Percentiles rank a stretch among this genome's conserved stretches.
These are phyloP conservation scores for Boulengeromyrus knoepffleri DNA, from an alignment of 2,113 vertebrate species.

Conservation along the genomic window DNA sequence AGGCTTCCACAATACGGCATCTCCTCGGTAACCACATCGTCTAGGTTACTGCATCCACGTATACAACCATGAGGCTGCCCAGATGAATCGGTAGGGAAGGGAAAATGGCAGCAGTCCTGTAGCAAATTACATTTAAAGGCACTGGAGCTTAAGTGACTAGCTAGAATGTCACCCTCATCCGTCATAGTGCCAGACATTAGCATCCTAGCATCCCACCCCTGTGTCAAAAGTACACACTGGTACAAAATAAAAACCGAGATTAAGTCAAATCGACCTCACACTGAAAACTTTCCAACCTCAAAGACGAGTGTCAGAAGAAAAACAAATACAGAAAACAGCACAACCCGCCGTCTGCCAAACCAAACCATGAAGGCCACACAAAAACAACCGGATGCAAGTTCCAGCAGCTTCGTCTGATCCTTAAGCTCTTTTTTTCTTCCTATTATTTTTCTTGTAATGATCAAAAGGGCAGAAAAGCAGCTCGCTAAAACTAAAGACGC, in stretches of 20 bases:
- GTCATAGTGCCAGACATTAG: neutral
- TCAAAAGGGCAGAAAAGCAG: neutral
- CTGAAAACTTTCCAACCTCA: neutral
- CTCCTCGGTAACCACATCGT: neutral
- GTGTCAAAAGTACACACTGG: neutral
- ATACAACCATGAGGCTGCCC: neutral
- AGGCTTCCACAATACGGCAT: neutral
- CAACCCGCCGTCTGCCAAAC: neutral
- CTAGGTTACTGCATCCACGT: neutral
- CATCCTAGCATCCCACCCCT: no score
- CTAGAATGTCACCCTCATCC: neutral
- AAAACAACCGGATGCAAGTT: neutral
- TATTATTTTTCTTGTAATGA: neutral
- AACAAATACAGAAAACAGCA: neutral
- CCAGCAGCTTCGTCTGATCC: neutral
- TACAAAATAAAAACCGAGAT: neutral
- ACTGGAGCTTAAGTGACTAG: neutral
- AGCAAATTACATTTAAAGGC: neutral
- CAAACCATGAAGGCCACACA: neutral
- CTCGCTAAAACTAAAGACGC: neutral
- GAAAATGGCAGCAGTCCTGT: neutral
- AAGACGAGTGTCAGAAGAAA: neutral
- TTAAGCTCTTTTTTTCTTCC: neutral
- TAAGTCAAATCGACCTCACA: neutral
- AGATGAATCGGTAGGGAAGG: neutral